Conservation (phyloP, 2,888 invertebrate species). For the Abscondita cerata region DNA sequence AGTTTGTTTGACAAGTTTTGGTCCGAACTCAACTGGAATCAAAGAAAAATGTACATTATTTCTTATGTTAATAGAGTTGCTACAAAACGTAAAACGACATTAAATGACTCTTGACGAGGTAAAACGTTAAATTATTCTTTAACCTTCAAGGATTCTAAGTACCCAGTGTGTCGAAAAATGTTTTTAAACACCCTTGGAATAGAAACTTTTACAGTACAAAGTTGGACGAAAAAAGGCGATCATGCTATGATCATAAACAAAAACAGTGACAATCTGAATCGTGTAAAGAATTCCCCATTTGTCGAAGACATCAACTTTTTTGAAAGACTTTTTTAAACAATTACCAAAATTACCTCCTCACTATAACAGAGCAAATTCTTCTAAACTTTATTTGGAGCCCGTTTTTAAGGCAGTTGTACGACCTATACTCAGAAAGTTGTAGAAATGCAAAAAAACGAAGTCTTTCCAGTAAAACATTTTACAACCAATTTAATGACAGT, state of each 20-base stretch:
- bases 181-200: not conserved
- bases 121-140: not conserved
- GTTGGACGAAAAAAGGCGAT: not conserved
- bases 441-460: conserved; percentile 21
- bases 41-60: not conserved
- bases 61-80: not conserved
- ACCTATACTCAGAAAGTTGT: conserved; percentile 33
- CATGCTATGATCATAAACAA: not conserved
- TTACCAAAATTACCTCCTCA: not conserved
- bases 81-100: conserved; percentile 1
- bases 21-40: conserved; percentile 2
- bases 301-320: not conserved
- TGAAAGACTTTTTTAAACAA: not conserved
- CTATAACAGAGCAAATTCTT: not conserved
- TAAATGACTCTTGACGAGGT: not conserved
- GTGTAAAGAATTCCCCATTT: too few relatives aligned
- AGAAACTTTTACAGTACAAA: not conserved
- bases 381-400: conserved; percentile 40
- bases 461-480: conserved; percentile 34
- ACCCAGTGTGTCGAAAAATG: not conserved
- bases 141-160: not conserved
- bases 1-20: not conserved
- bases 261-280: not conserved
- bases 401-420: conserved; percentile 30
- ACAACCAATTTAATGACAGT: conserved; percentile 31